phyloP scores from a whole-genome alignment of 2,113 vertebrate genomes.

The Carettochelys insculpta region DNA sequence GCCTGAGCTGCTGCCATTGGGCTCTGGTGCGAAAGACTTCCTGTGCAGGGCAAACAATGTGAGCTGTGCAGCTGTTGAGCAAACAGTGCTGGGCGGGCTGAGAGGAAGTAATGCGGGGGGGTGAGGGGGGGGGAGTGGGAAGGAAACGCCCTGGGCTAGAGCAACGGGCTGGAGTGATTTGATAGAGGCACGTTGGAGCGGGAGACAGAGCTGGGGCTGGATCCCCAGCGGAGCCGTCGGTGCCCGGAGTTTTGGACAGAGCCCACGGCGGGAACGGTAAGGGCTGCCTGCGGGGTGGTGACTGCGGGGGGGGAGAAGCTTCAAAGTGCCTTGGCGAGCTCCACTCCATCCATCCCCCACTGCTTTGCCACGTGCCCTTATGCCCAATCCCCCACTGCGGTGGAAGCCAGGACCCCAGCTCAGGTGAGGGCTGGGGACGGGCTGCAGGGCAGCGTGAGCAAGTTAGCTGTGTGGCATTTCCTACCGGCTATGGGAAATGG shows the following conservation, averaged over 20 bases:
- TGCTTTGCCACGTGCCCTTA: not conserved
- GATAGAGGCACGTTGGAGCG: not conserved
- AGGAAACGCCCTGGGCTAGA: not conserved
- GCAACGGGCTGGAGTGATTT: not conserved
- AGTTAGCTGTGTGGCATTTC: not conserved
- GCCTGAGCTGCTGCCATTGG: too few species aligned
- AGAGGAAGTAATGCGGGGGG: not conserved
- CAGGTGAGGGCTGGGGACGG: too few species aligned
- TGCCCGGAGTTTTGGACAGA: not conserved
- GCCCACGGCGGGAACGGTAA: not conserved
- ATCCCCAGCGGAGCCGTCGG: not conserved
- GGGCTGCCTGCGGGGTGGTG: not conserved
- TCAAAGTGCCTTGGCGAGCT: not conserved
- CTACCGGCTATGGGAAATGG: not conserved
- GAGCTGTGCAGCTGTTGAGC: not conserved
- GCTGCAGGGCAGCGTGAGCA: not conserved
- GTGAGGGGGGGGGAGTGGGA: not conserved
- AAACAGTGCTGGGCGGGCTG: not conserved
- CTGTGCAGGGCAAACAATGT: not conserved
- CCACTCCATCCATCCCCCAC: not conserved
- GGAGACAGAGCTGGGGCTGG: not conserved
- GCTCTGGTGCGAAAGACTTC: not conserved
- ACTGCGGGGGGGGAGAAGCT: not conserved
- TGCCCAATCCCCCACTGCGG: not conserved
- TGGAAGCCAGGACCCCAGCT: not conserved